These are phyloP conservation scores for Furnarius figulus DNA, from an alignment of 2,113 vertebrate genomes.

Conservation along the genomic window DNA sequence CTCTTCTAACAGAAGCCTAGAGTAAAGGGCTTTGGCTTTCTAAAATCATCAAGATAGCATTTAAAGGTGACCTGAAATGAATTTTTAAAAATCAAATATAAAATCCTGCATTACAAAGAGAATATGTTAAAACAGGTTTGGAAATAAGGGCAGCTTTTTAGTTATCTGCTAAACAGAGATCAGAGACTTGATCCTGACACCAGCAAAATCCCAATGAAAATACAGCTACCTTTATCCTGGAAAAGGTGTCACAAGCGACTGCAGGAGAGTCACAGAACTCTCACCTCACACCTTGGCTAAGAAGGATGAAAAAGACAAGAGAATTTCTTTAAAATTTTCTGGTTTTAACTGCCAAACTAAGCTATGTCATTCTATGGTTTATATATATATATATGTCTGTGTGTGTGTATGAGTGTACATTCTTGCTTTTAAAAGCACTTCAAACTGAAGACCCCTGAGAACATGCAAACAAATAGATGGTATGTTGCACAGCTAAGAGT, in stretches of 20 bases:
- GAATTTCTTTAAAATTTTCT: neutral
- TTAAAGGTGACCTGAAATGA: neutral
- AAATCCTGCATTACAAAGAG: neutral
- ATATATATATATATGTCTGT: neutral
- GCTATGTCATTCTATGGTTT: neutral
- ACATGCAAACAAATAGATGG: neutral
- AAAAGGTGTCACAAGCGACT: neutral
- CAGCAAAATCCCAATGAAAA: constrained; percentile 8
- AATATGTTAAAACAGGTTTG: neutral
- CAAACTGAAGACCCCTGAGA: neutral
- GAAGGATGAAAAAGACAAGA: neutral
- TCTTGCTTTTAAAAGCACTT: neutral
- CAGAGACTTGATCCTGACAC: neutral
- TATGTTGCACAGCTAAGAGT: neutral
- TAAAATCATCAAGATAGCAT: neutral
- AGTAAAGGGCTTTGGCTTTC: neutral
- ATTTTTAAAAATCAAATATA: neutral
- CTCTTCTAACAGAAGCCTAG: neutral
- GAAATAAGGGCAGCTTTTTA: constrained; percentile 24
- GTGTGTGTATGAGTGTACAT: neutral
- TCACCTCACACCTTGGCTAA: neutral
- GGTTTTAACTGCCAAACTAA: neutral
- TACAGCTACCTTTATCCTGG: neutral
- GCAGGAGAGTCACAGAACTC: neutral
- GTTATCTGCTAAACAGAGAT: constrained; percentile 14